phyloP scores from a whole-genome alignment of 2,888 invertebrate species.

The Deilephila porcellus region DNA sequence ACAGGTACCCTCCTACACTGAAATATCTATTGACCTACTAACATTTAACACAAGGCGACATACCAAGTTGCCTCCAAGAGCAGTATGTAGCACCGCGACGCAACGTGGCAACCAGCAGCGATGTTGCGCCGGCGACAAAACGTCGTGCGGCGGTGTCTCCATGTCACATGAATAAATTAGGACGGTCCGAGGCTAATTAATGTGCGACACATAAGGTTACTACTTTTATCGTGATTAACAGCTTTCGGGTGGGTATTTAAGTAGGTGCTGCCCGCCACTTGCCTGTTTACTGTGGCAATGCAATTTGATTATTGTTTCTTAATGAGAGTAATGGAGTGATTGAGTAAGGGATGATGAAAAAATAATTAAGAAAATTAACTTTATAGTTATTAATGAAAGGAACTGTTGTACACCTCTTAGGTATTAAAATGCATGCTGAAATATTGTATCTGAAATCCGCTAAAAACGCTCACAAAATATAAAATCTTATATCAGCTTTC shows the following conservation, averaged over 20 bases:
- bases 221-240: slow-evolving; percentile 73
- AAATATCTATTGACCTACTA: background rate
- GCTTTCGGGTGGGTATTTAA: slow-evolving; percentile 50
- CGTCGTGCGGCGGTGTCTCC: slow-evolving; percentile 53
- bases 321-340: too few relatives aligned
- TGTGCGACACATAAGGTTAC: slow-evolving; percentile 64
- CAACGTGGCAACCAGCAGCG: slow-evolving; percentile 58
- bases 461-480: too few relatives aligned
- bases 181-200: slow-evolving; percentile 74
- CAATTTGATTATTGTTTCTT: background rate
- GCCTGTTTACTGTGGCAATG: slow-evolving; percentile 45
- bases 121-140: slow-evolving; percentile 55
- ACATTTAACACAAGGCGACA: background rate
- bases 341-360: too few relatives aligned
- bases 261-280: slow-evolving; percentile 47
- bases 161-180: slow-evolving; percentile 78
- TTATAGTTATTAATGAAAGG: too few relatives aligned
- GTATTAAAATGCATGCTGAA: too few relatives aligned
- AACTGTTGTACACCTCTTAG: too few relatives aligned
- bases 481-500: too few relatives aligned
- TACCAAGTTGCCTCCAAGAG: background rate
- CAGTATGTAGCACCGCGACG: slow-evolving; percentile 40
- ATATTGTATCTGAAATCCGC: too few relatives aligned
- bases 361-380: too few relatives aligned
- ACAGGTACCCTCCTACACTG: background rate